Conservation (phyloP, 2,888 invertebrate species). For the Zonitis immaculata region DNA sequence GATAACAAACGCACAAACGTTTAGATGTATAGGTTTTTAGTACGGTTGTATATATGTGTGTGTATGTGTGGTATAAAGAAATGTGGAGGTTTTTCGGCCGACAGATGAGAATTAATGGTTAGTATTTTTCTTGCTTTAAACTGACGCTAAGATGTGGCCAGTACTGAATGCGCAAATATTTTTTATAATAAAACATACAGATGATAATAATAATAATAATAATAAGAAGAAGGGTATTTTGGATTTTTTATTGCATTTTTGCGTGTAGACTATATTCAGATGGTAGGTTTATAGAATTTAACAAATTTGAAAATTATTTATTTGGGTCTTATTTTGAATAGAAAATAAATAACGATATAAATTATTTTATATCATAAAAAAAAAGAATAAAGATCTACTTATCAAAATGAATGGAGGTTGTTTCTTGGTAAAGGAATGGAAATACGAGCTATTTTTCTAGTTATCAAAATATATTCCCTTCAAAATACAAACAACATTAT, state of each 20-base stretch:
- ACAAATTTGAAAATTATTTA: neutral
- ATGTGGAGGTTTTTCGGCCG: conserved; percentile 24
- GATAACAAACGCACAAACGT: neutral
- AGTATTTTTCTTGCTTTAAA: conserved; percentile 47
- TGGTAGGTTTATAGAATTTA: neutral
- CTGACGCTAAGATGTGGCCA: conserved; percentile 43
- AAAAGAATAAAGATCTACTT: too few relatives aligned
- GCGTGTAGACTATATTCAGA: neutral
- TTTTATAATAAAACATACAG: conserved; percentile 29
- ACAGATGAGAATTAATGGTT: conserved; percentile 47
- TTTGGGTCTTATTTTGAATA: neutral
- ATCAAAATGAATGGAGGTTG: too few relatives aligned
- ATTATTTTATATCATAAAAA: too few relatives aligned
- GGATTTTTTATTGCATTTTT: neutral
- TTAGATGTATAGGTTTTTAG: neutral
- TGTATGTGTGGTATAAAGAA: neutral
- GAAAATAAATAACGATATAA: neutral
- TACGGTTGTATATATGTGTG: too few relatives aligned
- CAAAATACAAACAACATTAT: too few relatives aligned
- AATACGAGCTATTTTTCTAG: too few relatives aligned
- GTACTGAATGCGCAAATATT: conserved; percentile 34
- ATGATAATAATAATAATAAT: too few relatives aligned
- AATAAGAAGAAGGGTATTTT: too few relatives aligned
- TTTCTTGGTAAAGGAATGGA: too few relatives aligned
- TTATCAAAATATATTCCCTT: too few relatives aligned